Percentiles rank a stretch among this genome's conserved stretches.
Evolutionary conservation across 2,113 vertebrate species (phyloP).

Genomic region (Nothocercus julius): DNA sequence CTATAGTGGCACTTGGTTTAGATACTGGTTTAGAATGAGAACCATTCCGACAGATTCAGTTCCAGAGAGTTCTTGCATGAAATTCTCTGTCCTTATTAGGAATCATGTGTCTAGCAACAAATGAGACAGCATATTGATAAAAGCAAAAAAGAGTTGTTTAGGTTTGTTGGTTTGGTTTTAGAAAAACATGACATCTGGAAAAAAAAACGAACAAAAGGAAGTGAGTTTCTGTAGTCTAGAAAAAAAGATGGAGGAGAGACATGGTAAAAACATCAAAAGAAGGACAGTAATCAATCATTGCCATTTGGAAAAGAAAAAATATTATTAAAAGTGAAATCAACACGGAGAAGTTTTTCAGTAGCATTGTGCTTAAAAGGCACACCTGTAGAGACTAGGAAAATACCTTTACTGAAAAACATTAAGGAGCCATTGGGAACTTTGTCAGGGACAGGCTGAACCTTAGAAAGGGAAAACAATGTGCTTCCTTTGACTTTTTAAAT

Average conservation of each 20-base stretch:
- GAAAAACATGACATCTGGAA: accelerated
- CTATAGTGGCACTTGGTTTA: neutral
- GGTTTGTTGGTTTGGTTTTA: neutral
- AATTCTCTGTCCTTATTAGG: neutral
- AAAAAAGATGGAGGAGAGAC: neutral
- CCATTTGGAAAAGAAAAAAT: neutral
- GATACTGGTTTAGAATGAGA: neutral
- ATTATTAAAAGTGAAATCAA: neutral
- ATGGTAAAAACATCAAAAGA: neutral
- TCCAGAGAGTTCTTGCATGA: neutral
- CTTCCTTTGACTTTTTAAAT: neutral
- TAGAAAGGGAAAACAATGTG: neutral
- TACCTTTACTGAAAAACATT: neutral
- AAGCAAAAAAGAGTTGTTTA: neutral
- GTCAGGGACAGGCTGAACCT: neutral
- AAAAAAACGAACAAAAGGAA: neutral
- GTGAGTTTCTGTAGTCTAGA: neutral
- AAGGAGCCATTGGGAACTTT: neutral
- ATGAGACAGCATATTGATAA: neutral
- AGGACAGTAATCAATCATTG: neutral
- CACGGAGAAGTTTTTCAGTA: neutral
- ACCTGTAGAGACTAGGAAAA: neutral
- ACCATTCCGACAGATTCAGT: neutral
- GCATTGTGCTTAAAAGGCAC: neutral
- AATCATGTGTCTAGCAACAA: neutral